Evolutionary conservation across 2,113 vertebrate species (phyloP).

Genomic region (Siniperca chuatsi): DNA sequence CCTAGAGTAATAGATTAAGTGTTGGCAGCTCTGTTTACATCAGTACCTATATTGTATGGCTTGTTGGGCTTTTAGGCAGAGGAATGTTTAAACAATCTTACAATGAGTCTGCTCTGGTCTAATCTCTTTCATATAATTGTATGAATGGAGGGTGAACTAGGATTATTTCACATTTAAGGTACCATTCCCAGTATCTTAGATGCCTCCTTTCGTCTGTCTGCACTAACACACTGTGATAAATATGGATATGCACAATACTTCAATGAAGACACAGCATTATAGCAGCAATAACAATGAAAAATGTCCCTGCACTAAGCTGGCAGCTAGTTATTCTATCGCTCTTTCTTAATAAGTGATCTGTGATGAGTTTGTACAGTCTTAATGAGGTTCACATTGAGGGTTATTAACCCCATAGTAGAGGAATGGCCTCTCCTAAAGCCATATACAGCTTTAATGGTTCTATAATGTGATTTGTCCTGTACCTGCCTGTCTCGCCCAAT

Average conservation of each 20-base stretch:
- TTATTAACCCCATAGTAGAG: constrained; percentile 52
- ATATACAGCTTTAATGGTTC: constrained; percentile 69
- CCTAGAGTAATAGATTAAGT: constrained; percentile 11
- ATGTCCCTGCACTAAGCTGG: constrained; percentile 27
- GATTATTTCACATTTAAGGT: constrained; percentile 24
- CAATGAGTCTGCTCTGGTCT: background rate
- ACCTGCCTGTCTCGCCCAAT: constrained; percentile 73
- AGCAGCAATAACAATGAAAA: constrained; percentile 36
- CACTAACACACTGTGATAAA: constrained; percentile 7
- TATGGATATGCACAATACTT: constrained; percentile 29
- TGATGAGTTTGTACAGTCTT: constrained; percentile 63
- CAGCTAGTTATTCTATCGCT: constrained; percentile 52
- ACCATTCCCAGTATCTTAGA: constrained; percentile 9
- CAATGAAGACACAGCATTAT: constrained; percentile 9
- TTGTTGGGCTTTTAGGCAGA: constrained; percentile 48
- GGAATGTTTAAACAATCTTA: constrained; percentile 39
- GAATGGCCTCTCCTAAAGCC: constrained; percentile 57
- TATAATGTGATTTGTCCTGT: constrained; percentile 78
- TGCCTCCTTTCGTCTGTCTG: constrained; percentile 8
- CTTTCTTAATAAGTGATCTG: constrained; percentile 59
- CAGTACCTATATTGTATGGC: constrained; percentile 20
- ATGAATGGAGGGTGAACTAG: constrained; percentile 20
- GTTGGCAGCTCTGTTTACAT: constrained; percentile 50
- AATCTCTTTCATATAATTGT: background rate
- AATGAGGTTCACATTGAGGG: constrained; percentile 67